Evolutionary conservation across 2,888 invertebrate species (phyloP).

Genomic region (Hemistola chrysoprasaria): DNA sequence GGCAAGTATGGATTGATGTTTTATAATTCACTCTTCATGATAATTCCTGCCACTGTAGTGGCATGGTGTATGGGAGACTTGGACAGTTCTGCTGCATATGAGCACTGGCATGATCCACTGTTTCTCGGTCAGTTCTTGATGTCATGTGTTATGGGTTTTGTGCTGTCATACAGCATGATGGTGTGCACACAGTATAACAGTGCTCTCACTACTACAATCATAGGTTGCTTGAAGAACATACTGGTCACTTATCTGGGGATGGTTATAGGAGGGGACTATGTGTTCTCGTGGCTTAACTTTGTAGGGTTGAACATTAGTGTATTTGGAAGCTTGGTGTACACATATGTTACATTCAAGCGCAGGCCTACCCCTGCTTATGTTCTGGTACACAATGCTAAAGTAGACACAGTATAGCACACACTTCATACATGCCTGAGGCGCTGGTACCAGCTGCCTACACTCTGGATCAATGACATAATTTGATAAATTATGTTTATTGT

Average conservation of each 20-base stretch:
- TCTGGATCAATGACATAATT: conserved; percentile 37
- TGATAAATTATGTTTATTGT: conserved; percentile 50
- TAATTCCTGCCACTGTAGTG: conserved; percentile 86
- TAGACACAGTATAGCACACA: conserved; percentile 66
- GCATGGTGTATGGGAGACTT: conserved; percentile 91
- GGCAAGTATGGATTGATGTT: conserved; percentile 96
- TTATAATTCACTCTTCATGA: conserved; percentile 95
- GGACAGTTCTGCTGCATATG: conserved; percentile 84
- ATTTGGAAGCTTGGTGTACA: conserved; percentile 91
- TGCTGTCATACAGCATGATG: conserved; percentile 96
- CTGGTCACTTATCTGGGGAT: conserved; percentile 98
- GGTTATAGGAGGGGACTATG: conserved; percentile 98
- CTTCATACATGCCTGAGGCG: conserved; percentile 22
- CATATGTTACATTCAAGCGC: conserved; percentile 91
- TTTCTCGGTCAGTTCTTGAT: conserved; percentile 92
- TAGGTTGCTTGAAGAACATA: conserved; percentile 99
- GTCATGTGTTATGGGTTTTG: conserved; percentile 98
- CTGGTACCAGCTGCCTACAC: conserved; percentile 34
- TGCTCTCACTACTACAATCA: conserved; percentile 98
- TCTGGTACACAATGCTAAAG: conserved; percentile 54
- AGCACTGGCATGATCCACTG: conserved; percentile 87
- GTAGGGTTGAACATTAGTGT: conserved; percentile 98
- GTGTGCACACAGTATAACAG: conserved; percentile 98
- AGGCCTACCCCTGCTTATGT: conserved; percentile 69
- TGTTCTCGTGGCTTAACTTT: conserved; percentile 97